Evolutionary conservation across 2,888 invertebrate genomes (phyloP).

Genomic region (Helicoverpa assulta): DNA sequence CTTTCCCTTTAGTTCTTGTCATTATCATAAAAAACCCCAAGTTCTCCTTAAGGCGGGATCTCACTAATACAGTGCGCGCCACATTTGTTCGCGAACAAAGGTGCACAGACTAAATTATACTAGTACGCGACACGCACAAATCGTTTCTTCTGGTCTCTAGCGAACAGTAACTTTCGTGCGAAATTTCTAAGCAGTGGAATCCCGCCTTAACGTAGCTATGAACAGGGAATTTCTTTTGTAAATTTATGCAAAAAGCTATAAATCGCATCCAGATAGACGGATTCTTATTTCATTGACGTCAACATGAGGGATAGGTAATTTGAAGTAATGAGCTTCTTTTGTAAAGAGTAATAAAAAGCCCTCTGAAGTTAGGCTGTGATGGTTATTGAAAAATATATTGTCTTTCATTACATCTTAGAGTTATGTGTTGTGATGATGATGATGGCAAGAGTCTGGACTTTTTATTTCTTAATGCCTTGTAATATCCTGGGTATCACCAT

Average conservation of each 20-base stretch:
- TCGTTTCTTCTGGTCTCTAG: too few species aligned
- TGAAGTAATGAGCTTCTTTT: slow-evolving; percentile 46
- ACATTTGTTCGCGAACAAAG: too few species aligned
- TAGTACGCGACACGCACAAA: too few species aligned
- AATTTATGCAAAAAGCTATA: slow-evolving; percentile 60
- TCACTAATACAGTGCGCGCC: too few species aligned
- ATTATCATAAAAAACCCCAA: slow-evolving; percentile 48
- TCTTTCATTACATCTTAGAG: neutral
- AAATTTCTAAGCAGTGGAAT: too few species aligned
- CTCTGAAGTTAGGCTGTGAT: neutral
- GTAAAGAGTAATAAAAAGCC: slow-evolving; percentile 9
- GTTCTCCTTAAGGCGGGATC: neutral
- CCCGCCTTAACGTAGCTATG: slow-evolving; percentile 8
- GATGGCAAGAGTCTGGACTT: too few species aligned
- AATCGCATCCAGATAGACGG: slow-evolving; percentile 45
- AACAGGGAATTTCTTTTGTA: slow-evolving; percentile 36
- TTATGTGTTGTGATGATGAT: neutral
- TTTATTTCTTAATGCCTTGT: too few species aligned
- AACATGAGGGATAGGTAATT: slow-evolving; percentile 50
- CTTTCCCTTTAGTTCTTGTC: slow-evolving; percentile 20
- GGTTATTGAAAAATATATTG: neutral
- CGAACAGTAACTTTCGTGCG: too few species aligned
- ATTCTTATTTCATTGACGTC: slow-evolving; percentile 48
- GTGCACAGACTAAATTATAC: too few species aligned
- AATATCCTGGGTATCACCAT: too few species aligned